A percentile compares a stretch with the other conserved stretches of the same genome.
Conservation (phyloP, 2,113 vertebrate species). For the Australoheros scitulus region DNA sequence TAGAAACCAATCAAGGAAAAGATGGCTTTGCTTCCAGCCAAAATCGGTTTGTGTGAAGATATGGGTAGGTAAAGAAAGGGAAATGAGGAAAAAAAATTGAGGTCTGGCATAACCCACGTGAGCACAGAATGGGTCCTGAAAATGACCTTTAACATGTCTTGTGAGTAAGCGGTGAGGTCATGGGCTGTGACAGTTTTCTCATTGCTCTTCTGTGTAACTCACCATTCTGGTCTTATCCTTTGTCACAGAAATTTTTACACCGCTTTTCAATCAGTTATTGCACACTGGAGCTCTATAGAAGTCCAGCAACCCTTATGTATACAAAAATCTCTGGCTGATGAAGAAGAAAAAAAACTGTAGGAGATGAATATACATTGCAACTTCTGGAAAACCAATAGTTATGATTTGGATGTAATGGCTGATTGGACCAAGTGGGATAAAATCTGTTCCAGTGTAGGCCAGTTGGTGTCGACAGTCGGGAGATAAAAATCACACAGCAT, state of each 20-base stretch:
- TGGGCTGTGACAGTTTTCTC: slow-evolving; percentile 53
- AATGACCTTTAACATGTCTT: slow-evolving; percentile 41
- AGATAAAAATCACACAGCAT: slow-evolving; percentile 58
- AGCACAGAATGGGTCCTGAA: slow-evolving; percentile 54
- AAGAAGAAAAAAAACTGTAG: background rate
- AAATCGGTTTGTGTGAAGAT: slow-evolving; percentile 7
- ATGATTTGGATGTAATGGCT: slow-evolving; percentile 26
- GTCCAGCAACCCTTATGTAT: background rate
- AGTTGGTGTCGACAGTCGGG: slow-evolving; percentile 56
- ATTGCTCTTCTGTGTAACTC: slow-evolving; percentile 11
- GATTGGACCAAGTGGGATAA: slow-evolving; percentile 36
- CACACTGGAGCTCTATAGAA: background rate
- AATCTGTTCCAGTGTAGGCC: slow-evolving; percentile 27
- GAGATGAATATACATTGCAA: background rate
- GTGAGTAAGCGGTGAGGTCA: slow-evolving; percentile 49
- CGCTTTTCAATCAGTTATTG: slow-evolving; percentile 4
- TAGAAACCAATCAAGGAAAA: slow-evolving; percentile 71
- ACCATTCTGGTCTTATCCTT: slow-evolving; percentile 24
- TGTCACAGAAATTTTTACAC: background rate
- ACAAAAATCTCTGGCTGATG: background rate
- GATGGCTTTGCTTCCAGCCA: slow-evolving; percentile 56
- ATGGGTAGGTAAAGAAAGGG: background rate
- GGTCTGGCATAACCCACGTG: slow-evolving; percentile 18
- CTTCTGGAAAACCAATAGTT: slow-evolving; percentile 11
- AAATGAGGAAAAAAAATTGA: slow-evolving; percentile 1